Base-by-base conservation (phyloP, 2,797 vertebrate genomes). In the Fistularia tabacaria region DNA sequence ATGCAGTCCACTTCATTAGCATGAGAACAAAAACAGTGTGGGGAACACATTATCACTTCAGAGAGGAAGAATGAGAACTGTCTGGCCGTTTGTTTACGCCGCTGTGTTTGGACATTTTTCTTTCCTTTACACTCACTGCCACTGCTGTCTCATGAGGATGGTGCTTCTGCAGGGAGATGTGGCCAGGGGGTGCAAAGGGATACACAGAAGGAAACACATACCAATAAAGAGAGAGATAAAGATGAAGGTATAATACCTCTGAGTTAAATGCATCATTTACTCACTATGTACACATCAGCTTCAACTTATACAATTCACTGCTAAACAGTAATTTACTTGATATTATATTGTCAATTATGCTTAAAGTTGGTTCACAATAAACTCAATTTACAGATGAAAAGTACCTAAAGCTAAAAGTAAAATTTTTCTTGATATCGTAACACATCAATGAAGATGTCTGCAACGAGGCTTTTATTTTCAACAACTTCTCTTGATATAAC, bases 41-140 rank as follows among this genome's bases (percentile, higher is more conserved):
- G 84, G 80, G 80, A 85, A 84, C 80, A 76, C 85, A 89, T 90
- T 90, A 88, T 85, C 89, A 89, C 87, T 89, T 89, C 87, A 89
- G 84, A 90, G 83, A 85, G 80, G 78, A 60, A 84, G 81, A 78
- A 79, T 57, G 64, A 79, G 80, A 81, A 75, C 78, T 69, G 83
- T 72, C 78, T 82, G 79, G 73, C 73, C 15, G 64, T 82, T 88
- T 90, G 88, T 89, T 91, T 91, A 90, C 66, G 74, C 77, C 10
- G 66, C 38, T 61, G 72, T 74, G 65, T 73, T 79, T 73, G 83
- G 85, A 88, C 84, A 81, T 88, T 88, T 88, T 88, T 25, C 25
- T 25, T 3, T 25, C 25, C 25, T 25, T 79, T 83, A 57, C 44
- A 65, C 38, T 59, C 36, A 37, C 66, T 60, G 64, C 64, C 81